A percentile compares a stretch with the other conserved stretches of the same genome.
These are phyloP conservation scores for Dasyornis broadbenti DNA, from an alignment of 2,113 vertebrate species.

Conservation along the genomic window DNA sequence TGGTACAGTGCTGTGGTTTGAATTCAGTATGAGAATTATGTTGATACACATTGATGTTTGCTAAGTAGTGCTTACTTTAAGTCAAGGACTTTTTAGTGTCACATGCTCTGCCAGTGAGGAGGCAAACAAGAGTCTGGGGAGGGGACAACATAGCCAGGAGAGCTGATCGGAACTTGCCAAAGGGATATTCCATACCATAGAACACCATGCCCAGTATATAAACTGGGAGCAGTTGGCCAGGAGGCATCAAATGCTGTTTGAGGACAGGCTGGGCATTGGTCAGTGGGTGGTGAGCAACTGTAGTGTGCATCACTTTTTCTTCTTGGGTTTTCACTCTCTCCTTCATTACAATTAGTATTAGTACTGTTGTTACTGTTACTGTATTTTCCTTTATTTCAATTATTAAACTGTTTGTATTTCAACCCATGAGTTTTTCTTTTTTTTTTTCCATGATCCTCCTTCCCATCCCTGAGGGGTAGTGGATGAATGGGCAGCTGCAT, in stretches of 20 bases:
- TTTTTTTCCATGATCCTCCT: not conserved
- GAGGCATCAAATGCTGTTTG: rapidly evolving
- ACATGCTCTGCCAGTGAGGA: not conserved
- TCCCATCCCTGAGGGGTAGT: not conserved
- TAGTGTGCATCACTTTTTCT: not conserved
- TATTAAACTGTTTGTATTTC: not conserved
- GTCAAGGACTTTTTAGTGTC: not conserved
- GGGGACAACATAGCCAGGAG: not conserved
- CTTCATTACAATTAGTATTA: not conserved
- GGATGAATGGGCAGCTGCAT: rapidly evolving
- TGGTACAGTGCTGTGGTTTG: not conserved
- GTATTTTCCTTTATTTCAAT: not conserved
- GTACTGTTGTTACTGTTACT: not conserved
- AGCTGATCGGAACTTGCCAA: not conserved
- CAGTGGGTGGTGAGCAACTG: not conserved
- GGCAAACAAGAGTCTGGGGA: not conserved
- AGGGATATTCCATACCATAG: not conserved
- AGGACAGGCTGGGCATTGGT: not conserved
- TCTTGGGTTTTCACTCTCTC: not conserved
- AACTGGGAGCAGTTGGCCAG: not conserved
- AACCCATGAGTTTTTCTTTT: not conserved
- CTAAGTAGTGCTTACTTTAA: not conserved
- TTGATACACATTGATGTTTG: not conserved
- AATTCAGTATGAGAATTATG: not conserved
- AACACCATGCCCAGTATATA: not conserved